Evolutionary conservation across 2,888 invertebrate species (phyloP).

Genomic region (Dolichomitus sp.): DNA sequence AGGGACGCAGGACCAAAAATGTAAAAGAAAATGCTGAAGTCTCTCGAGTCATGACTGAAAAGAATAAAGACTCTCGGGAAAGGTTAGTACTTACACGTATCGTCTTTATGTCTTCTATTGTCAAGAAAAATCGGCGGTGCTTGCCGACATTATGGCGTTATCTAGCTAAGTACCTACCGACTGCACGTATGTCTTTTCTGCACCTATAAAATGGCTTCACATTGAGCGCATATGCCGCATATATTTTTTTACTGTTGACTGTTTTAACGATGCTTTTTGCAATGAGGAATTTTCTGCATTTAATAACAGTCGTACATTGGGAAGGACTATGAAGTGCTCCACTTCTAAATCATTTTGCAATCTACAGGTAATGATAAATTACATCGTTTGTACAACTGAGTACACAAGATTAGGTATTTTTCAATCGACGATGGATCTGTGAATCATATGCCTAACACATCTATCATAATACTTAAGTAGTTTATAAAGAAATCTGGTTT

Average conservation of each 20-base stretch:
- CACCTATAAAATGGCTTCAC: neutral
- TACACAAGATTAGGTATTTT: too few relatives aligned
- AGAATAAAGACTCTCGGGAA: neutral
- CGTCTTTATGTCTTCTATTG: constrained; percentile 13
- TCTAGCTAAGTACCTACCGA: neutral
- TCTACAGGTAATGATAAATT: neutral
- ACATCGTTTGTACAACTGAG: neutral
- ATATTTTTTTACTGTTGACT: neutral
- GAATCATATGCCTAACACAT: too few relatives aligned
- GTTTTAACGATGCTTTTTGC: constrained; percentile 2
- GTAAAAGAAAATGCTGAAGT: neutral
- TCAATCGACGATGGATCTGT: too few relatives aligned
- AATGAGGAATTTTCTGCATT: neutral
- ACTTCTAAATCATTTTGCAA: neutral
- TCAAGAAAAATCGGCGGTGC: neutral
- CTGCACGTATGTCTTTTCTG: neutral
- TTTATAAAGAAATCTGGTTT: too few relatives aligned
- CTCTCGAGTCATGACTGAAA: neutral
- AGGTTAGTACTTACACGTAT: neutral
- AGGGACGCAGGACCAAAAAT: neutral
- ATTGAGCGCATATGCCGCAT: neutral
- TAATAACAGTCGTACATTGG: neutral
- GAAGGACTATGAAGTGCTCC: neutral
- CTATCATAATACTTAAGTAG: too few relatives aligned
- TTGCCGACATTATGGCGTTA: neutral